phyloP scores from a whole-genome alignment of 2,888 invertebrate species.

The Agonopterix subpropinquella region DNA sequence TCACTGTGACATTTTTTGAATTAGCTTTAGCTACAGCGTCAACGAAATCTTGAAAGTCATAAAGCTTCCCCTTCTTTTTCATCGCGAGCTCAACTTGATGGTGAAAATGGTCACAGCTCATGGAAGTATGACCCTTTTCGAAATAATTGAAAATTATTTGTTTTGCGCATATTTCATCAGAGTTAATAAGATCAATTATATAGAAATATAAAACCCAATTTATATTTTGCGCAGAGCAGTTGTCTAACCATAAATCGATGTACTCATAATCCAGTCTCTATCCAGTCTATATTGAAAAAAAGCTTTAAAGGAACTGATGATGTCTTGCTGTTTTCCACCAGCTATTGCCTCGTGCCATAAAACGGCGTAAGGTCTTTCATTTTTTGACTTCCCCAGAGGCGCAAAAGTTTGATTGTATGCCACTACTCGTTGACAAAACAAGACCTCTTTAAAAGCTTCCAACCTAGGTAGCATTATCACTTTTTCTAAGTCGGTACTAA shows the following conservation, averaged over 20 bases:
- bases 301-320: constrained; percentile 16
- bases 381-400: constrained; percentile 2
- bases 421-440: constrained; percentile 14
- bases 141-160: not conserved
- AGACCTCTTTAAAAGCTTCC: constrained; percentile 13
- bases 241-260: constrained; percentile 7
- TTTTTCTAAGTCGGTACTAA: constrained; percentile 12
- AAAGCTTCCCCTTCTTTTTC: constrained; percentile 14
- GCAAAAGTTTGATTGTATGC: constrained; percentile 18
- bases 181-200: too few relatives aligned
- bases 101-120: too few relatives aligned
- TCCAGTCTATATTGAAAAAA: constrained; percentile 12
- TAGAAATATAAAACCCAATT: not conserved
- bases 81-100: constrained; percentile 5
- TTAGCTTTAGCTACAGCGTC: constrained; percentile 14
- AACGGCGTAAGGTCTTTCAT: constrained; percentile 12
- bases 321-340: constrained; percentile 27
- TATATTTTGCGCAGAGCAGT: too few relatives aligned
- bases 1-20: constrained; percentile 11
- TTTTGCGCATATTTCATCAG: too few relatives aligned
- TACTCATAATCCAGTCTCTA: constrained; percentile 1
- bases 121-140: too few relatives aligned
- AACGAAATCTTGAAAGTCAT: constrained; percentile 18
- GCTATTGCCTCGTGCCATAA: constrained; percentile 26
- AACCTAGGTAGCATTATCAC: constrained; percentile 16